Base-by-base conservation (phyloP, 2,888 invertebrate genomes). In the Elmis aenea region DNA sequence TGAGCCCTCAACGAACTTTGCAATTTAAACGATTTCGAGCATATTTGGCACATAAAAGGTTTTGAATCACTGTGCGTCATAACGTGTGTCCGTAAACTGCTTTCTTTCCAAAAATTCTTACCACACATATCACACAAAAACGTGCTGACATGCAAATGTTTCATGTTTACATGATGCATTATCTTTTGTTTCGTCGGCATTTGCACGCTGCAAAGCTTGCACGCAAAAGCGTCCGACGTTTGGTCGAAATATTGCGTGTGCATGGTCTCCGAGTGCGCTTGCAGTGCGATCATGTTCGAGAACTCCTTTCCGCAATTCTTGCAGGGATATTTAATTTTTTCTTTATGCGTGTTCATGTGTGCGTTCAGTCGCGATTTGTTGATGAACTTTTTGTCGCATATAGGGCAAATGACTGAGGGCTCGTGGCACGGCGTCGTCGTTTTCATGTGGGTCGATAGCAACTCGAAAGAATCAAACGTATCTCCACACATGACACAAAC, bases 121-220 rank as follows among this genome's bases (percentile, higher is more conserved):
- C 70, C 69, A 52, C 74, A 74, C 3, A 69, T 67, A 32, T 71
- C 69, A 52, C 74, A 74, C 18, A 38, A 36, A 33, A 42, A 44
- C 3, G 48, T 46, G 16, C 38, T 49, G 1, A 49, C 32, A 15
- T 46, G 49, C 13, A 45, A 22, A 31, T 51, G 51, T 6, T 36
- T 45, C 2, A 26, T 29, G 21, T 51, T 51, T 9, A 51, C 45
- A 24, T 51, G 51, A 5, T 42, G 30, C 25, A 47, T 13, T 3
- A 48, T 38, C 5, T 18, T 26, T 9, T 28, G 33, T 12, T 47
- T 47, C 5, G 26, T 38, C 5, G 39, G 28, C 5, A 29, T 21
- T 12, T 33, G 15, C 11, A 37, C 25, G 5, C 27, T 33, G 28
- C 48, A 48, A 10, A 46, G 16, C 25, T 48, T 48, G 15, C 48